Evolutionary conservation across 2,797 vertebrate genomes (phyloP), one percentile per base, ranked within the genome.

Genomic region (Avahi laniger): DNA sequence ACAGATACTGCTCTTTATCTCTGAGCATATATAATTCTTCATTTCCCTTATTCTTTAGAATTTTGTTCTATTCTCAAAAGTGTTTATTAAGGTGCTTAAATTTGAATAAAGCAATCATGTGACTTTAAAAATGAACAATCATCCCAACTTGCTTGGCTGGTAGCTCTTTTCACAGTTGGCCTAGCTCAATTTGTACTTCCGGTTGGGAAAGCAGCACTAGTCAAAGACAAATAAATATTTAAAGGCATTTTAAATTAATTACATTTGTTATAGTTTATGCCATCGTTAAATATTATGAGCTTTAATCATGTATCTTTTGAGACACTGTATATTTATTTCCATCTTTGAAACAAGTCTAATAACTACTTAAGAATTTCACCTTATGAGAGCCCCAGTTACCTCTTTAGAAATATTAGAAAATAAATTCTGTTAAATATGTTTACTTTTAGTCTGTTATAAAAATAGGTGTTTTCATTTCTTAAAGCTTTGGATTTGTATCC

Each of bases 231-330:
- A 28, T 12, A 59, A 75, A 38, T 61, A 70, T 57, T 81, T 87
- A 82, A 89, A 85, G 12, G 0, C 30, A 78, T 91, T 93, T 73
- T 79, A 91, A 92, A n/a, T 92, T 82, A 82, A 81, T 75, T 86
- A 57, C 75, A 72, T 83, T 83, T 70, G 35, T 81, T 89, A 26
- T 24, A 90, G n/a, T 33, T 79, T 48, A 61, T 75, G 15, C 43
- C 35, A 48, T 73, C n/a, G 89, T 30, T 88, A 88, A 86, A 50
- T 79, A 72, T 30, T 35, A 28, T 18, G 70, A 91, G 7, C 38
- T 90, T 87, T 96, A 81, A n/a, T 88, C 18, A 46, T 87, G 41
- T 59, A 70, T 43, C 38, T 87, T 85, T 89, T 78, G 46, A 93
- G 46, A 76, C 4, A 28, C 33, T 57, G 24, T 50, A 69, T 87